Base-by-base conservation (phyloP, 2,888 invertebrate genomes). In the Parnassius glacialis region DNA sequence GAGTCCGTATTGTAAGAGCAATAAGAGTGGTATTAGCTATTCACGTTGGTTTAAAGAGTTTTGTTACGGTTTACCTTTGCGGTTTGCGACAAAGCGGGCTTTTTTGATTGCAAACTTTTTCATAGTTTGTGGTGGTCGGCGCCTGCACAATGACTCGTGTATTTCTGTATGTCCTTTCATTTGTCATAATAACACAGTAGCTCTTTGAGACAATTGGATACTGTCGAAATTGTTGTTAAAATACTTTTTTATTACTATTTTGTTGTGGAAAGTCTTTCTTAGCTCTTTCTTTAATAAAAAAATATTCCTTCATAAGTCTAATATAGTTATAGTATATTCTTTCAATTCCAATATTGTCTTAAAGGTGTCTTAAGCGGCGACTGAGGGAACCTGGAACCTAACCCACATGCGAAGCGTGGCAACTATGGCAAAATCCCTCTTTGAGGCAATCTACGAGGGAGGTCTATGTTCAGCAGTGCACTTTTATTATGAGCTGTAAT, bases 131-230 rank as follows among this genome's bases (percentile, higher is more conserved):
- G 67, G 68, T 68, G 66, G 65, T 57, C 70, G 73, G 74, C 74
- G 74, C 73, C 74, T 72, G 67, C 64, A 63, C 69, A 67, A 67
- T 74, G 74, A 74, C 73, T 74, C 66, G 74, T 72, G 66, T 61
- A 67, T 69, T 61, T 59, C 53, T 61, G 56, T 66, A 65, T 52
- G 57, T 47, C 13, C 48, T 13, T 13, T 67, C 51, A 59, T 57
- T 67, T 65, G 64, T 65, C 62, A 66, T 65, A 61, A 52, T 45
- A 61, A 57, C 54, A 60, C 65, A 61, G 68, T 62, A 69, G 57
- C 51, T 13, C 60, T 64, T 45, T 11, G n/a, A 45, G n/a, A n/a
- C 11, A 45, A 45, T 11, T 48, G 13, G 9, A 13, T 34, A 34
- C 7, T 34, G 34, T 34, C 34, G 47, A 50, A 51, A 63, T 48